Conservation (phyloP, 2,888 invertebrate species). For the Drosophila dives region DNA sequence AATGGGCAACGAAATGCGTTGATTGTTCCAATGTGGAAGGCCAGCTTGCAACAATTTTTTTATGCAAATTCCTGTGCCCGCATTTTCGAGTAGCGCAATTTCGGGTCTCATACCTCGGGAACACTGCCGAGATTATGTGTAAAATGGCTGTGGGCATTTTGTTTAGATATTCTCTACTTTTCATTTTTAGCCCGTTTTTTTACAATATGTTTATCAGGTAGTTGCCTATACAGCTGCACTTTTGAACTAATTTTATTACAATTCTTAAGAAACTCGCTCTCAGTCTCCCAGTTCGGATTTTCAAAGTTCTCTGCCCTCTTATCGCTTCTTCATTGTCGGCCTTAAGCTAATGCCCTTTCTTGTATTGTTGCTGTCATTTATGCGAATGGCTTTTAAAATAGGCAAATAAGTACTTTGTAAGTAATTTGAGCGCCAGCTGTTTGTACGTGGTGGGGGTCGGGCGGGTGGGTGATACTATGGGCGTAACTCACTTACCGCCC, state of each 20-base stretch:
- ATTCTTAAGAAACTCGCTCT: constrained; percentile 38
- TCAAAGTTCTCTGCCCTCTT: not conserved
- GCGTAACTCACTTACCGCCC: constrained; percentile 35
- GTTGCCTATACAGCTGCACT: constrained; percentile 74
- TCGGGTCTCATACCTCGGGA: constrained; percentile 1
- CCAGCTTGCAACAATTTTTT: constrained; percentile 67
- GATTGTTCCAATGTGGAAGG: constrained; percentile 50
- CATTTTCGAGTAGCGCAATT: constrained; percentile 35
- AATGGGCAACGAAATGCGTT: constrained; percentile 19
- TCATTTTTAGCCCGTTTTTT: not conserved
- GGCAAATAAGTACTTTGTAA: constrained; percentile 80
- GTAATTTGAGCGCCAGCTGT: constrained; percentile 66
- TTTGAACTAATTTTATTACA: constrained; percentile 68
- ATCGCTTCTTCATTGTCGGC: constrained; percentile 23
- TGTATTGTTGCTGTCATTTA: constrained; percentile 52
- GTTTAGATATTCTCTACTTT: not conserved
- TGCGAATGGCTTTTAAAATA: constrained; percentile 72
- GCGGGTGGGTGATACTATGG: not conserved
- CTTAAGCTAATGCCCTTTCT: constrained; percentile 35
- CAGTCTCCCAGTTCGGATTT: not conserved
- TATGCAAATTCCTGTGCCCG: constrained; percentile 67
- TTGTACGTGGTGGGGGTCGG: not conserved
- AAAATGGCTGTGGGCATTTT: constrained; percentile 41
- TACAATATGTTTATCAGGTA: constrained; percentile 68
- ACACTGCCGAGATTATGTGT: constrained; percentile 33